Evolutionary conservation across 2,113 vertebrate genomes (phyloP), one percentile per base, ranked within the genome.

Genomic region (Heliornis fulica): DNA sequence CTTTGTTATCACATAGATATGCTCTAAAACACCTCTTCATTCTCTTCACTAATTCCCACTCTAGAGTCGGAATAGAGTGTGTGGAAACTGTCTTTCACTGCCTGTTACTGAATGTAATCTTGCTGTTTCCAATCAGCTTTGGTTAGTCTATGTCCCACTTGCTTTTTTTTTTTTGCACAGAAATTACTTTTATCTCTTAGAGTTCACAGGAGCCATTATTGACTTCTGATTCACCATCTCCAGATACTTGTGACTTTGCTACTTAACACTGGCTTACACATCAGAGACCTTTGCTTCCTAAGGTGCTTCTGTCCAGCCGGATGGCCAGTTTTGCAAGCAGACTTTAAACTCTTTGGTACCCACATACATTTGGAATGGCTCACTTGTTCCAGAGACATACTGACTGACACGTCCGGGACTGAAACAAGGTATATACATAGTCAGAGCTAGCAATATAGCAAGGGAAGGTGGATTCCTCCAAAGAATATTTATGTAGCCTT

Each of bases 311-410:
- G 19, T 22, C 57, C 64, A 76, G 43, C 21, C 41, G 25, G 38
- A 22, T 1, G 3, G 26, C 8, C 69, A 13, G 25, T 81, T 81
- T 46, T 29, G 29, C n/a, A 51, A 75, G 36, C 43, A 75, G 48
- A 34, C 41, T 76, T 64, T 28, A 51, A 69, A n/a, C 32, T 74
- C 1, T 48, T 74, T 57, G 41, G 16, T 64, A 76, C n/a, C 36
- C 13, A 46, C 19, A 34, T 23, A 36, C 11, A 7, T 59, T 81
- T 38, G 17, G n/a, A 50, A 57, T 17, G 41, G 7, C 20, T 50
- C 2, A 0, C 32, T 63, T 80, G 14, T n/a, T 50, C 14, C 0
- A 2, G 15, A 50, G 46, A 50, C 20, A 28, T 15, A 36, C 13
- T 41, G 46, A 25, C 63, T 28, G 23, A 64, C 18, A 40, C 1